Percentiles rank a stretch among this genome's conserved stretches.
These are phyloP conservation scores for Lutjanus campechanus DNA, from an alignment of 2,797 vertebrate genomes.

Conservation along the genomic window DNA sequence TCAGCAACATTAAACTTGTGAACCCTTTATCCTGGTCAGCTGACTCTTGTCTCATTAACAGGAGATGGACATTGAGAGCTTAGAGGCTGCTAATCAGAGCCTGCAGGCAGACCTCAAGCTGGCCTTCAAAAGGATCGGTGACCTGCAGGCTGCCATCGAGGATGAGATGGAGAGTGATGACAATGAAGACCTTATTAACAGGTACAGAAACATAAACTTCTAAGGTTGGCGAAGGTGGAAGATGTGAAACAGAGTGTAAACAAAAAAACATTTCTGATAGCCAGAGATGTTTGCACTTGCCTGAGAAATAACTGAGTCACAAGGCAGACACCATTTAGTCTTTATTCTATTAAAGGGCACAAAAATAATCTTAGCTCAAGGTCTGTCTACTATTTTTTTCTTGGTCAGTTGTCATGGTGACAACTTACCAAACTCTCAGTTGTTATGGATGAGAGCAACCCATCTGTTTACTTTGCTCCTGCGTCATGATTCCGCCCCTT, in stretches of 20 bases:
- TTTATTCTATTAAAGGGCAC: neutral
- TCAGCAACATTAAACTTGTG: neutral
- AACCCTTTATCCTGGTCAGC: neutral
- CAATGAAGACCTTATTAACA: slow-evolving; percentile 98
- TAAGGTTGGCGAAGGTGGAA: neutral
- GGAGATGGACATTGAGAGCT: slow-evolving; percentile 98
- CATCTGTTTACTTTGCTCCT: too few relatives aligned
- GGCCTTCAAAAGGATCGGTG: slow-evolving; percentile 98
- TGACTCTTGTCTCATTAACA: slow-evolving; percentile 64
- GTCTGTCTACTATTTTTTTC: neutral
- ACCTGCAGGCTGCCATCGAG: slow-evolving; percentile 97
- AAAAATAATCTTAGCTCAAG: neutral
- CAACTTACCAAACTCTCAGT: neutral
- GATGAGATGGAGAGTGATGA: slow-evolving; percentile 99
- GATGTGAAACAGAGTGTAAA: neutral
- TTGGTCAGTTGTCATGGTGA: neutral
- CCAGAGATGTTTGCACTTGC: neutral
- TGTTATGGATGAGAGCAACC: neutral
- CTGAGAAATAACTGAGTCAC: neutral
- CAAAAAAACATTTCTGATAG: neutral
- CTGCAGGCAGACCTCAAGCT: slow-evolving; percentile 96
- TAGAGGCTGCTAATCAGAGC: slow-evolving; percentile 98
- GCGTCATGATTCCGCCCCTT: too few relatives aligned
- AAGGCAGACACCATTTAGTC: neutral
- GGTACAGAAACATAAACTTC: slow-evolving; percentile 80